Conservation (phyloP, 2,888 invertebrate genomes). For the Onthophagus sagittarius region DNA sequence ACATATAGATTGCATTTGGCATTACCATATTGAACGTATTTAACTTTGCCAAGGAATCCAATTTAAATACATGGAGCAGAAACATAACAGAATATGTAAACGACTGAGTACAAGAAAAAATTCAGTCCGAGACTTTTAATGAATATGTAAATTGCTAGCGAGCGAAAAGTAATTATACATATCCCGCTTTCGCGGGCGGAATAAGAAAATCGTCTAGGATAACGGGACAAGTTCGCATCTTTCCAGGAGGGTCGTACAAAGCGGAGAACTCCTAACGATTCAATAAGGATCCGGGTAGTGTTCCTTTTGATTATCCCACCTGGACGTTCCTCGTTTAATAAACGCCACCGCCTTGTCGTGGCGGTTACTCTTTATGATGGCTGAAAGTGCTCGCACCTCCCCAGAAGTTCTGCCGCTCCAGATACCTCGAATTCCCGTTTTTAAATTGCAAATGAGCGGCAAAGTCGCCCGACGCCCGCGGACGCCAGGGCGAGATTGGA, state of each 20-base stretch:
- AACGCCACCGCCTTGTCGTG: background rate
- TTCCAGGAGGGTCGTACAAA: background rate
- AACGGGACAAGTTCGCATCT: background rate
- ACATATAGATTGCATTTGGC: background rate
- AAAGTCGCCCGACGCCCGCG: slow-evolving; percentile 2
- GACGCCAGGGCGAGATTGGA: slow-evolving; percentile 28
- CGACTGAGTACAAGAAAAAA: background rate
- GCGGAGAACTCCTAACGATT: background rate
- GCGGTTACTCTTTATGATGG: background rate
- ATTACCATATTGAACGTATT: background rate
- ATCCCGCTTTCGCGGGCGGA: background rate
- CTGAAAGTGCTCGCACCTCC: background rate
- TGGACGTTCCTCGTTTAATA: background rate
- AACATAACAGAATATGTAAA: background rate
- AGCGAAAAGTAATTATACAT: background rate
- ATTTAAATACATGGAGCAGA: background rate
- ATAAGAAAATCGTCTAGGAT: background rate
- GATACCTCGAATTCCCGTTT: slow-evolving; percentile 19
- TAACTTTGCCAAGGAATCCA: background rate
- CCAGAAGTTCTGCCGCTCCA: background rate
- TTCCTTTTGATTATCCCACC: background rate
- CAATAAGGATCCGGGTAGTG: background rate
- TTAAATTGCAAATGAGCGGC: slow-evolving; percentile 33
- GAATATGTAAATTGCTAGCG: background rate
- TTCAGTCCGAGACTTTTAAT: background rate